Conservation (phyloP, 2,888 invertebrate genomes). For the Xestoiulus laeticollis region DNA sequence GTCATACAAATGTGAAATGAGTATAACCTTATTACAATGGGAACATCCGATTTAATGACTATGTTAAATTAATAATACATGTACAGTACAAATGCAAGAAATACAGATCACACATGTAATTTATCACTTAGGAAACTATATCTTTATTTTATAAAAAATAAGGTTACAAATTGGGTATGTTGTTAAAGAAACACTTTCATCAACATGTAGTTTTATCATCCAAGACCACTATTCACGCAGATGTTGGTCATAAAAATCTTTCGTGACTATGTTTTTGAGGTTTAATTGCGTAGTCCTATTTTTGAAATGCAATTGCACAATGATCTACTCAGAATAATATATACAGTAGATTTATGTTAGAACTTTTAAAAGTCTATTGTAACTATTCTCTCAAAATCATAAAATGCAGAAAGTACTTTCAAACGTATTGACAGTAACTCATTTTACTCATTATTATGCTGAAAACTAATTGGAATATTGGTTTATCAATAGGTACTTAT, state of each 20-base stretch:
- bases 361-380: background rate
- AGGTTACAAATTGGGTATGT: background rate
- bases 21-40: background rate
- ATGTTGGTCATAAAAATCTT: background rate
- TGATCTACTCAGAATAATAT: background rate
- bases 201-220: slow-evolving; percentile 4
- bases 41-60: background rate
- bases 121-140: background rate
- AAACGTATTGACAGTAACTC: background rate
- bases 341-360: too few relatives aligned
- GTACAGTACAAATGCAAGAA: background rate
- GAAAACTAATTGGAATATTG: background rate
- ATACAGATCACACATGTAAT: background rate
- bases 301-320: slow-evolving; percentile 1
- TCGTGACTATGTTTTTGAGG: slow-evolving; percentile 11
- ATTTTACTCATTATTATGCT: background rate
- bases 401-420: background rate
- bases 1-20: background rate
- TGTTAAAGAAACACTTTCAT: background rate
- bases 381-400: background rate
- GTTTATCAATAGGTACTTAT: too few relatives aligned
- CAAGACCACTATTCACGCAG: background rate
- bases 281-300: slow-evolving; percentile 23
- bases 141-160: background rate
- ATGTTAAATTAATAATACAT: background rate